Conservation (phyloP, 2,113 vertebrate genomes). For the Corythornis madagascariensis region DNA sequence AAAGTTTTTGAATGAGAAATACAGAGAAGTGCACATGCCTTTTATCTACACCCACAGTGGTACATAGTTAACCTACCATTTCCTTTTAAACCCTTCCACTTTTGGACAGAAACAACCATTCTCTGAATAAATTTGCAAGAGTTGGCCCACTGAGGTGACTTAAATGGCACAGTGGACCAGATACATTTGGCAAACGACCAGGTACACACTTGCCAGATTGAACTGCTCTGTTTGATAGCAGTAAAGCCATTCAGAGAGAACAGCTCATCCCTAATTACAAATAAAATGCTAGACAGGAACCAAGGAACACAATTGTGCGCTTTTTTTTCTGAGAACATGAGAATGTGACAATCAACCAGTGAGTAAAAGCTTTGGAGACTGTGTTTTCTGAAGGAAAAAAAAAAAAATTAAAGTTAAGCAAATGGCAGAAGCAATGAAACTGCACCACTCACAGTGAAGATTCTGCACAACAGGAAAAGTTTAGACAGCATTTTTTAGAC, state of each 20-base stretch:
- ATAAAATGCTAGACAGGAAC: constrained; percentile 1
- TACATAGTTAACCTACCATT: background rate
- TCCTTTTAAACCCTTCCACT: background rate
- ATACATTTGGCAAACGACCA: constrained; percentile 29
- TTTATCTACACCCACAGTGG: constrained; percentile 30
- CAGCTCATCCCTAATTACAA: background rate
- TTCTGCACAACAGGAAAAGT: constrained; percentile 32
- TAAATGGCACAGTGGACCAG: constrained; percentile 32
- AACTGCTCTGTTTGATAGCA: background rate
- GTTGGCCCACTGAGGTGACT: constrained; percentile 27
- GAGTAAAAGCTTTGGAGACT: constrained; percentile 5
- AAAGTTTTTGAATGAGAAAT: constrained; percentile 32
- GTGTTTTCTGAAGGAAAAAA: background rate
- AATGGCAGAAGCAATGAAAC: constrained; percentile 15
- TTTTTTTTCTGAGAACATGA: constrained; percentile 36
- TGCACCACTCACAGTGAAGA: constrained; percentile 44
- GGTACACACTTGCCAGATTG: background rate
- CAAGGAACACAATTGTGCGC: constrained; percentile 50
- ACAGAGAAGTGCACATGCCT: constrained; percentile 48
- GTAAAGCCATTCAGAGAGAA: background rate
- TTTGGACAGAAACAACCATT: constrained; percentile 12
- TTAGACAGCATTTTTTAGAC: constrained; percentile 39
- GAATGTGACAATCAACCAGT: constrained; percentile 4
- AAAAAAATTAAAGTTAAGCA: background rate
- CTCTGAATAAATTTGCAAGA: background rate